Evolutionary conservation across 2,113 vertebrate species (phyloP), one percentile per base, ranked within the genome.

Genomic region (Chlamydotis undulata): DNA sequence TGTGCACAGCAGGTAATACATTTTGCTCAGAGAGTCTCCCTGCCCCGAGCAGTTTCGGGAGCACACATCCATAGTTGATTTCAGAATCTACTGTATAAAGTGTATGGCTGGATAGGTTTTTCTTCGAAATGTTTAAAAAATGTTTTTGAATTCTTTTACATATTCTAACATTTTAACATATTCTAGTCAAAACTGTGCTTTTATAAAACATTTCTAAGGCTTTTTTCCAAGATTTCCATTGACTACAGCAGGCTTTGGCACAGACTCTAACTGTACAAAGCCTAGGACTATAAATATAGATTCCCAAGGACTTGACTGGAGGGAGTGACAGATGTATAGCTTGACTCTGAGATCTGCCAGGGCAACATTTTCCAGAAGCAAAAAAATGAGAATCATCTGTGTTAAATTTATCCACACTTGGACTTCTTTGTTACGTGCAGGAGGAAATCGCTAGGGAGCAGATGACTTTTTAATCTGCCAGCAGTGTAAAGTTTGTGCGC

Each of bases 321-420:
- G 93, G 90, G 88, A 96, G 93, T 74, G 77, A 96, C 80, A 94
- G 95, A 96, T 86, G 88, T 85, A 85, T 86, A 91, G 47, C 56
- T 93, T 87, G 90, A 90, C 50, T 94, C 83, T 37, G 22, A 79
- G 79, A 95, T 89, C 89, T 93, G 83, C 94, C 92, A 75, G 84
- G 84, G 93, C 80, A 90, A 76, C 53, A 73, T 83, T 95, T 95
- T 93, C 83, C 93, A 90, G 94, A 96, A 90, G 93, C 80, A 96
- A 93, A 95, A 95, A 92, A 95, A 87, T 94, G 80, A 96, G 95
- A 95, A 96, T 93, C 86, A 81, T 92, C 87, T 64, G 47, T 76
- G 93, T 97, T 96, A 93, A 96, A 89, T 91, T 95, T 96, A 90
- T 91, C 94, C 79, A 41, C 21, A 12, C 82, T 92, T 94, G 95